Conservation (phyloP, 2,888 invertebrate genomes). For the Netelia inedita region DNA sequence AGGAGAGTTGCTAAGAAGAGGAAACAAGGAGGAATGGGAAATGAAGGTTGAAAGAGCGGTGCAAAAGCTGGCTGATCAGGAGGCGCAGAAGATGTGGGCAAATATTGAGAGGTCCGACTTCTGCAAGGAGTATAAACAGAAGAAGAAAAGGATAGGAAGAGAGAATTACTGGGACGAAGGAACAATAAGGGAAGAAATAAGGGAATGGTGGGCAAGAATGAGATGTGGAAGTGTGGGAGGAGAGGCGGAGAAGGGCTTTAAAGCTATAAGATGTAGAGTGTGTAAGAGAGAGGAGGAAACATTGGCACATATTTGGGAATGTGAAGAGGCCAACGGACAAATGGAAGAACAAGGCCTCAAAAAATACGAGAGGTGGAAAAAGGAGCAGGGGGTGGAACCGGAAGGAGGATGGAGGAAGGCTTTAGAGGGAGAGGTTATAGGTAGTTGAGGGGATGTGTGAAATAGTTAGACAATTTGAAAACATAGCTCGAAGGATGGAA, state of each 20-base stretch:
- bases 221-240: no score
- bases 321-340: not conserved
- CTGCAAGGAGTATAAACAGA: slow-evolving; percentile 8
- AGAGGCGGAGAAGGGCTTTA: no score
- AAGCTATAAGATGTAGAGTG: no score
- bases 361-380: no score
- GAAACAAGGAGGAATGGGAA: not conserved
- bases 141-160: not conserved
- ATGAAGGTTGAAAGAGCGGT: not conserved
- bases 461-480: no score
- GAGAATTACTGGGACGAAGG: slow-evolving; percentile 28
- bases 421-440: no score
- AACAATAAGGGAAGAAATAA: no score
- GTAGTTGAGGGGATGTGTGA: no score
- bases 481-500: not conserved
- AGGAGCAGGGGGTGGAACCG: no score
- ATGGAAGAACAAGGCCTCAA: not conserved
- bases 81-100: slow-evolving; percentile 3
- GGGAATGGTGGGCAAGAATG: no score
- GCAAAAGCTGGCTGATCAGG: slow-evolving; percentile 2
- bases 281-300: slow-evolving; percentile 25
- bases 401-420: no score
- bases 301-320: no score
- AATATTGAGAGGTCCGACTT: not conserved
- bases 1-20: not conserved